These are phyloP conservation scores for Arctocebus calabarensis DNA, from an alignment of 2,797 vertebrate species.

Conservation along the genomic window DNA sequence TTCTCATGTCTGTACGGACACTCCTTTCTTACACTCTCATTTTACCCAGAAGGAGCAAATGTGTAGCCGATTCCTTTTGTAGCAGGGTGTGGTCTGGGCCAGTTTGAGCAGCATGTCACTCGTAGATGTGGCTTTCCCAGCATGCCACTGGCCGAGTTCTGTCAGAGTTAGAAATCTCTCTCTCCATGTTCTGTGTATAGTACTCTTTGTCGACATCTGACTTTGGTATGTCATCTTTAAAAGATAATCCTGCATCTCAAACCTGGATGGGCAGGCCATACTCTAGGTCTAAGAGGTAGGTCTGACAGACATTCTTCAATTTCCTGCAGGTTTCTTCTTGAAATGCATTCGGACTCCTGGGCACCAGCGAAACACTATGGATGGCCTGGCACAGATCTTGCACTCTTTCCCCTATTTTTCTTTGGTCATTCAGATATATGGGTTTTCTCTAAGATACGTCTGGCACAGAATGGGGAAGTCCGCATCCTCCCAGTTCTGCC, in stretches of 20 bases:
- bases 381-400: no score
- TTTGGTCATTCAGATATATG: no score
- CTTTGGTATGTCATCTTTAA: slow-evolving; percentile 98
- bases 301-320: no score
- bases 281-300: no score
- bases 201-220: slow-evolving; percentile 99
- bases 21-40: slow-evolving; percentile 98
- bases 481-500: no score
- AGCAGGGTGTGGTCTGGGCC: slow-evolving; percentile 98
- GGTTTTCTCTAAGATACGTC: no score
- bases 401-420: no score
- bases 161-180: slow-evolving; percentile 98
- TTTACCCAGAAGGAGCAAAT: slow-evolving; percentile 99
- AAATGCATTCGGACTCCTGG: no score
- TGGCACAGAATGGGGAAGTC: no score
- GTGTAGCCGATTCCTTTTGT: slow-evolving; percentile 98
- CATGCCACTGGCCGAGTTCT: slow-evolving; percentile 95
- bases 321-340: no score
- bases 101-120: slow-evolving; percentile 99
- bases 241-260: slow-evolving; percentile 94
- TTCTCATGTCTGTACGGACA: slow-evolving; percentile 99
- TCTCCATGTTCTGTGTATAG: slow-evolving; percentile 99
- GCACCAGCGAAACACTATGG: no score
- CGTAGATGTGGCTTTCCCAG: slow-evolving; percentile 96
- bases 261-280: slow-evolving; percentile 99